Conservation (phyloP, 2,888 invertebrate genomes). For the Dryadula phaetusa region DNA sequence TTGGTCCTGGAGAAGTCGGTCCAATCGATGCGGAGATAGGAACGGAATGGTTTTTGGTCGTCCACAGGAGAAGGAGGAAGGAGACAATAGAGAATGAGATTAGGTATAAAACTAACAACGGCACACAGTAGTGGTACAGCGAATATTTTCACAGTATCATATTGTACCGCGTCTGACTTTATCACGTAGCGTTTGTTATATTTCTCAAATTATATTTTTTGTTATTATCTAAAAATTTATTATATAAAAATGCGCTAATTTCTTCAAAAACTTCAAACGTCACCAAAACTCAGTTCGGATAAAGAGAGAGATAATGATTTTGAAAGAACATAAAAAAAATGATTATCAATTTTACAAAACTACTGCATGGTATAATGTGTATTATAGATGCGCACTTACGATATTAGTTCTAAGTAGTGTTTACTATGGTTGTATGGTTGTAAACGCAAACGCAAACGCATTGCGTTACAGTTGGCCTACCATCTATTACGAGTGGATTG, state of each 20-base stretch:
- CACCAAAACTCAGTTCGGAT: not conserved
- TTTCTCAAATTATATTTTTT: not conserved
- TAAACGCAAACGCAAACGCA: too few species aligned
- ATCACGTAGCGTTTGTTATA: not conserved
- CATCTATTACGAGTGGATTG: not conserved
- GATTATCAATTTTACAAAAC: not conserved
- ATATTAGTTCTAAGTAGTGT: constrained; percentile 9
- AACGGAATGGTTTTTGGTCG: not conserved
- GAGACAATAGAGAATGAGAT: not conserved
- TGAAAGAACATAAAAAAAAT: not conserved
- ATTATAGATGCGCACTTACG: constrained; percentile 37
- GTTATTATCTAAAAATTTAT: not conserved
- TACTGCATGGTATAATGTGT: not conserved
- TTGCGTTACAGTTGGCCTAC: not conserved
- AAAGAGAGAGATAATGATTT: not conserved
- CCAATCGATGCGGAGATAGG: constrained; percentile 13
- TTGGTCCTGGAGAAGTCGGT: constrained; percentile 2
- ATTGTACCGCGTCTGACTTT: constrained; percentile 5
- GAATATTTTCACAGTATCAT: not conserved
- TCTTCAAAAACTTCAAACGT: not conserved
- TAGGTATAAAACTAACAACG: constrained; percentile 5
- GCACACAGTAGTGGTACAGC: not conserved
- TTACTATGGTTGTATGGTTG: constrained; percentile 9
- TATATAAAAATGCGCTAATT: not conserved
- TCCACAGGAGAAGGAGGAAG: not conserved